Evolutionary conservation across 53 echinoderm and acorn worm species (phyloP), one percentile per base, ranked within the genome.

Genomic region (Mesocentrotus franciscanus): DNA sequence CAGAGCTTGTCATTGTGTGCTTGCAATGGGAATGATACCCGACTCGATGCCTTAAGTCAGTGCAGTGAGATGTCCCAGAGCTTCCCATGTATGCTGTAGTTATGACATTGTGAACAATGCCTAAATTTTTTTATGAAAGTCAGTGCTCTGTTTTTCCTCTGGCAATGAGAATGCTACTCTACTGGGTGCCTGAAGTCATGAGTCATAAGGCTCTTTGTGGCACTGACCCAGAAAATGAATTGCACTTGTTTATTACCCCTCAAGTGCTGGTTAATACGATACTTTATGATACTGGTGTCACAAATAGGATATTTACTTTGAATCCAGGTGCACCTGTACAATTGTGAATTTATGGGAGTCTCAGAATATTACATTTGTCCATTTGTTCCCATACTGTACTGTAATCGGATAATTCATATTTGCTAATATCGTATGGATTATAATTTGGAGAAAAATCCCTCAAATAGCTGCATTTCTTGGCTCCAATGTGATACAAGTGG

Each of bases 201-300:
- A 87, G 87, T 87, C 87, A 87, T 56, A 58, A n/a, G 29, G 56
- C 27, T 57, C 59, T 29, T n/a, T 87, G 87, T 87, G 87, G 87
- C 87, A 87, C 56, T 87, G 87, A 87, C 58, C 87, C 87, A 87
- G 87, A 87, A 57, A 87, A 87, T 87, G 59, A 87, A 87, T 87
- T 87, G 58, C 87, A 11, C 87, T 87, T 87, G 87, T 87, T 27
- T 87, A 87, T 87, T 58, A 87, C 87, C 24, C 87, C 27, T 26
- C 87, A 87, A 87, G 58, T 87, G 58, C 57, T 87, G 56, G 87
- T n/a, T 58, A 56, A 87, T 87, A 29, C 59, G 26, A 87, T 57
- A 56, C 87, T 87, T 59, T 87, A 29, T 87, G 26, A 87, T 57
- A 56, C 87, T 87, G 55, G 58, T 87, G 87, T 59, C 87, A 87